Evolutionary conservation across 2,888 invertebrate species (phyloP), one percentile per base, ranked within the genome.

Genomic region (Adela reaumurella): DNA sequence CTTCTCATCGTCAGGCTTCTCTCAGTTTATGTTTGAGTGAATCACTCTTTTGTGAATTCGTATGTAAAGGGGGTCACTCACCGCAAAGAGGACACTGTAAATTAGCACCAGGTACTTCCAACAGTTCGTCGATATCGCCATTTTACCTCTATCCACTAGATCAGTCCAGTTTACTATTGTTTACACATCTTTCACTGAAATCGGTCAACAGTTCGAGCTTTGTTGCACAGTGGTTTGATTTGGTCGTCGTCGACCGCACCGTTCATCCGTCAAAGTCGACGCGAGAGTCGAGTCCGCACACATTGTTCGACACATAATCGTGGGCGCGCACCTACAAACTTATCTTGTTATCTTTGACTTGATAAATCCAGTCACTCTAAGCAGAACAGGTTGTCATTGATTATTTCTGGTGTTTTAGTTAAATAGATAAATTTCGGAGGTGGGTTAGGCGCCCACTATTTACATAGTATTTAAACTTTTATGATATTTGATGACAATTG

Each of bases 101-200:
- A 68, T 69, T 59, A 80, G 59, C 59, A 79, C 77, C 19, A 79
- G 63, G 63, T 78, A 78, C 67, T 78, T 77, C 74, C 78, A 78
- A 59, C 78, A 77, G 60, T 73, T 78, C 50, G 76, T 70, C 28
- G 77, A 74, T 52, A 78, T 60, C 55, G 70, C 72, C 80, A 80
- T 80, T 64, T 64, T 50, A 20, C 16, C 55, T 14, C 35, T 6
- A 10, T 24, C 6, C 24, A 24, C 5, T 10, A 10, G 5, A 24
- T 6, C 24, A 24, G n/a, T n/a, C 24, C 5, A 24, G 5, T 14
- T 35, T 11, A 35, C 35, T 35, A 14, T 4, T 3, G 35, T 35
- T 35, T 35, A 35, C 35, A 35, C 35, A 35, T 35, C 14, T 35
- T 35, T 8, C n/a, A 35, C 35, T 35, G 35, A 14, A 14, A 35